Evolutionary conservation across 2,113 vertebrate species (phyloP).

Genomic region (Lophochroa leadbeateri): DNA sequence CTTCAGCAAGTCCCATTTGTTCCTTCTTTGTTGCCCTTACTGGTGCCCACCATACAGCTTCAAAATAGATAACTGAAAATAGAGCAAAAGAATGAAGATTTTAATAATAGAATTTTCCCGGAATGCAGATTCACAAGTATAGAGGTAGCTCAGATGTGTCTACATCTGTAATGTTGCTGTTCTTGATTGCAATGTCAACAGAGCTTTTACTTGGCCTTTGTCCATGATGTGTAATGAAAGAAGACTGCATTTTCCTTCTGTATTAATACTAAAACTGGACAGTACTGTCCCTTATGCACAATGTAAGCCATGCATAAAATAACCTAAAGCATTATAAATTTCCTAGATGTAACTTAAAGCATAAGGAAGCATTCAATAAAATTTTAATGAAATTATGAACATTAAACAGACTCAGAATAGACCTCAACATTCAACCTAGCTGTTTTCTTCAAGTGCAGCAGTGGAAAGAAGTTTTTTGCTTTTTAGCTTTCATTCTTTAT

Average conservation of each 20-base stretch:
- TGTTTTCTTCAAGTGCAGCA: background rate
- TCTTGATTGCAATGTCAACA: background rate
- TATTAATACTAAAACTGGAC: background rate
- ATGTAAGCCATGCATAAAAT: slow-evolving; percentile 38
- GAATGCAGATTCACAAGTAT: background rate
- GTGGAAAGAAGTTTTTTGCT: background rate
- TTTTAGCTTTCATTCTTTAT: background rate
- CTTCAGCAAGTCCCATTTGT: background rate
- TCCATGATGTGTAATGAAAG: background rate
- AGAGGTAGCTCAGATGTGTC: background rate
- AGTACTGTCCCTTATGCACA: background rate
- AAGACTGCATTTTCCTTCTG: background rate
- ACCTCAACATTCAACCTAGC: background rate
- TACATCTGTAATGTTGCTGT: background rate
- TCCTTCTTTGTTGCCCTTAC: background rate
- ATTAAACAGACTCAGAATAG: background rate
- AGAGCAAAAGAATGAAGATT: background rate
- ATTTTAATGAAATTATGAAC: slow-evolving; percentile 41
- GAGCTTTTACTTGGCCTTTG: background rate
- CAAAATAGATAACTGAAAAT: background rate
- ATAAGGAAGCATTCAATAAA: slow-evolving; percentile 21
- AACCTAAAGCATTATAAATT: slow-evolving; percentile 29
- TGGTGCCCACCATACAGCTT: background rate
- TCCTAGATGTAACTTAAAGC: slow-evolving; percentile 31
- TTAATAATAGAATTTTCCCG: background rate